Conservation (phyloP, 2,888 invertebrate genomes). For the Iselma pallidipennis region DNA sequence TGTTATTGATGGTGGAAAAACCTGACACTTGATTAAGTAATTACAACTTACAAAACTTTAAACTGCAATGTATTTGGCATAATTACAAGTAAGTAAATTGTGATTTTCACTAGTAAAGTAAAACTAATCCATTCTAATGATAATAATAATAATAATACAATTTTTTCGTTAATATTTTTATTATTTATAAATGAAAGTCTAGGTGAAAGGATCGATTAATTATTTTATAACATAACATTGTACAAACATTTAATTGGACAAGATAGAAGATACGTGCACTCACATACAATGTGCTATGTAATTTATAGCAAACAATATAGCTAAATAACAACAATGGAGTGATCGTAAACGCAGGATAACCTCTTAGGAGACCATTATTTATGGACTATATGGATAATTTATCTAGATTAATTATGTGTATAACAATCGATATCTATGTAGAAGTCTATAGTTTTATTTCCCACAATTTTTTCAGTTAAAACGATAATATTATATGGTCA, state of each 20-base stretch:
- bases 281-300: conserved; percentile 51
- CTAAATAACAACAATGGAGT: conserved; percentile 53
- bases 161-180: background rate
- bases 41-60: no score
- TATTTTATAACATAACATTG: conserved; percentile 53
- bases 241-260: conserved; percentile 54
- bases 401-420: conserved; percentile 37
- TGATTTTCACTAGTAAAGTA: no score
- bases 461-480: no score
- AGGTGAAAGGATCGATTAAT: conserved; percentile 54
- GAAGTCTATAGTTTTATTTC: no score
- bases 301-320: conserved; percentile 55
- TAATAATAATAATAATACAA: background rate
- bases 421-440: conserved; percentile 16
- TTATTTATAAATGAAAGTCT: conserved; percentile 33
- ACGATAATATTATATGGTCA: conserved; percentile 3
- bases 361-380: conserved; percentile 43
- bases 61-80: no score
- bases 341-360: conserved; percentile 49
- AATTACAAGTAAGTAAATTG: background rate
- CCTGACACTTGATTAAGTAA: background rate
- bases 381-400: conserved; percentile 38
- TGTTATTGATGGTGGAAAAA: background rate
- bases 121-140: background rate
- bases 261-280: conserved; percentile 53